A percentile compares a stretch with the other conserved stretches of the same genome.
phyloP scores from a whole-genome alignment of 1,140 invertebrate genomes.

The Oryctes rhinoceros region DNA sequence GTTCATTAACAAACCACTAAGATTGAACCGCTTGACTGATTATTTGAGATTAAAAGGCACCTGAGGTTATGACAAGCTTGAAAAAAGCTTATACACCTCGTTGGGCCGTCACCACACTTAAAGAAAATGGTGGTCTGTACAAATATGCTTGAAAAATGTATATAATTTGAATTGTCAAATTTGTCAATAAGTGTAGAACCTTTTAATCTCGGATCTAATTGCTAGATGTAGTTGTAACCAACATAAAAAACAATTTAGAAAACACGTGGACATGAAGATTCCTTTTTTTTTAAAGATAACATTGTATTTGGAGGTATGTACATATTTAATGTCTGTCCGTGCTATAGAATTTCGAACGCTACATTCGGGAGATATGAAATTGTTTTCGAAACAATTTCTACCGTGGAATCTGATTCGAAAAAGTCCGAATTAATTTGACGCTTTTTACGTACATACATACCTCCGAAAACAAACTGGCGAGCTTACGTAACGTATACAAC shows the following conservation, averaged over 20 bases:
- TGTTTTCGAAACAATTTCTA: slow-evolving; percentile 3
- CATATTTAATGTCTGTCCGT: neutral
- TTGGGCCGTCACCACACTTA: too few species aligned
- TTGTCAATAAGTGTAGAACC: too few species aligned
- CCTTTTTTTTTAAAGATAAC: neutral
- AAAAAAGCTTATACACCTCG: too few species aligned
- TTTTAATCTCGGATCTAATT: too few species aligned
- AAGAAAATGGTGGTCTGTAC: neutral
- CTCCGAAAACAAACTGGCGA: neutral
- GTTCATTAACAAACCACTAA: too few species aligned
- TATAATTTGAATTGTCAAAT: too few species aligned
- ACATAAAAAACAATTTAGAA: too few species aligned
- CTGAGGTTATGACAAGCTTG: too few species aligned
- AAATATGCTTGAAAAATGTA: too few species aligned
- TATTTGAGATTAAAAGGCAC: neutral
- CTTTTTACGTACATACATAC: neutral
- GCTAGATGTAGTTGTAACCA: too few species aligned
- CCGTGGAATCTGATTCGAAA: neutral
- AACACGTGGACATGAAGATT: too few species aligned
- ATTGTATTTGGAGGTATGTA: neutral
- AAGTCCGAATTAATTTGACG: neutral
- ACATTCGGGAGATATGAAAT: neutral
- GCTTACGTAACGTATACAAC: neutral
- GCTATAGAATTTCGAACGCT: neutral
- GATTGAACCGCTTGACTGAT: neutral